phyloP scores from a whole-genome alignment of 2,888 invertebrate genomes.

The Ochropleura leucogaster region DNA sequence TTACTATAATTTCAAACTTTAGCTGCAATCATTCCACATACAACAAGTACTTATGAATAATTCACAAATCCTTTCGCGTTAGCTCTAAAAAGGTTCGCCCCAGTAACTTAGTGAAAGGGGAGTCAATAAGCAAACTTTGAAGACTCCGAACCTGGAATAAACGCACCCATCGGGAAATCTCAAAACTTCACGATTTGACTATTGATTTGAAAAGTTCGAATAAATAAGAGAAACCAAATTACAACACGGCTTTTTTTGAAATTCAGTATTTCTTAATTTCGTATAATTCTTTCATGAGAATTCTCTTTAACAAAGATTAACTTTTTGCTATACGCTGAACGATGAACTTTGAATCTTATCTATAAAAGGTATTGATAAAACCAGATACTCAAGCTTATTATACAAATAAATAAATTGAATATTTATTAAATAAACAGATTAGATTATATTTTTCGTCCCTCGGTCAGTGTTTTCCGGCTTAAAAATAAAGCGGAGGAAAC shows the following conservation, averaged over 20 bases:
- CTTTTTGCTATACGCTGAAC: neutral
- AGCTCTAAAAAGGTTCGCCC: conserved; percentile 38
- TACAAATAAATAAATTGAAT: too few relatives aligned
- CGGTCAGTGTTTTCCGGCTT: too few relatives aligned
- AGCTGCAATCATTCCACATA: conserved; percentile 1
- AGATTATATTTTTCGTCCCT: too few relatives aligned
- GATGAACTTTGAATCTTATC: too few relatives aligned
- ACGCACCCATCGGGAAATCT: conserved; percentile 52
- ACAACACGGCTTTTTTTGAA: neutral
- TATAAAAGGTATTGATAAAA: neutral
- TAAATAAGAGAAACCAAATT: conserved; percentile 28
- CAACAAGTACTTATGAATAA: conserved; percentile 44
- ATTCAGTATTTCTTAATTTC: too few relatives aligned
- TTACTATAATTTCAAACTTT: conserved; percentile 2
- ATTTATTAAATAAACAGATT: too few relatives aligned
- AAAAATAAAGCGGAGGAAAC: too few relatives aligned
- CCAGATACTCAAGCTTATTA: neutral
- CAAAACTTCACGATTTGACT: conserved; percentile 34
- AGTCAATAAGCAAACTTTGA: conserved; percentile 56
- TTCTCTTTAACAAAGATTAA: too few relatives aligned
- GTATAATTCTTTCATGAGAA: too few relatives aligned
- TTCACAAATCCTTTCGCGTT: conserved; percentile 36
- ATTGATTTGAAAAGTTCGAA: conserved; percentile 47
- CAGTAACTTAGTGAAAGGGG: conserved; percentile 41
- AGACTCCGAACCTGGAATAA: conserved; percentile 40